Evolutionary conservation across 1,140 invertebrate species (phyloP), one percentile per base, ranked within the genome.

Genomic region (Ganaspis sp.): DNA sequence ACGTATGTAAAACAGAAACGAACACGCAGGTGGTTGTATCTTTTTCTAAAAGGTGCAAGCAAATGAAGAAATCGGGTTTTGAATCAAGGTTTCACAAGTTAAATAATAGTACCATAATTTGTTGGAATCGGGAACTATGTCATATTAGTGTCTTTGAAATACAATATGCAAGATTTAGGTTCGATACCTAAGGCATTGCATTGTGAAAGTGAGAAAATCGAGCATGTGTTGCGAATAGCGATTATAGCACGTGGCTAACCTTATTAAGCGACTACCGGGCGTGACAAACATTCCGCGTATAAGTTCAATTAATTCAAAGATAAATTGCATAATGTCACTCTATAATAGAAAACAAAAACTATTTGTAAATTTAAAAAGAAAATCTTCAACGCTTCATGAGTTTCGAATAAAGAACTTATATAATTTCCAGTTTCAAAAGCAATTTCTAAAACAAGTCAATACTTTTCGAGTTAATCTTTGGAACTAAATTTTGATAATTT

Each of bases 151-250:
- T 21, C 58, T 15, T 64, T n/a, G 4, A 64, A 64, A 29, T n/a
- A 29, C 23, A 29, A 64, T 58, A 21, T 26, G 9, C 21, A 64
- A 26, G 23, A 64, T 64, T 26, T 26, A 26, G 21, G n/a, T 37
- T 42, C 58, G 21, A 69, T 40, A 34, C 26, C 37, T 53, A 69
- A n/a, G 15, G 21, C 5, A 72, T 45, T 29, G 38, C 64, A 75
- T 79, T 75, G 70, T 79, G 77, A 79, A 79, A 79, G 77, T 73
- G 73, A 73, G 54, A 79, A 79, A 79, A 75, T 70, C 15, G 71
- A 72, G 29, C 37, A 29, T 70, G 40, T 75, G 77, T 49, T 53
- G 69, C 73, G 40, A 79, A 73, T 79, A 45, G 40, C 38, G 58
- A 64, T 58, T 19, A 49, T 21, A 64, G 69, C 70, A 77, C 71